Percentiles rank a stretch among this genome's conserved stretches.
Conservation (phyloP, 64 coral and sea anemone species). For the Montipora foliosa region DNA sequence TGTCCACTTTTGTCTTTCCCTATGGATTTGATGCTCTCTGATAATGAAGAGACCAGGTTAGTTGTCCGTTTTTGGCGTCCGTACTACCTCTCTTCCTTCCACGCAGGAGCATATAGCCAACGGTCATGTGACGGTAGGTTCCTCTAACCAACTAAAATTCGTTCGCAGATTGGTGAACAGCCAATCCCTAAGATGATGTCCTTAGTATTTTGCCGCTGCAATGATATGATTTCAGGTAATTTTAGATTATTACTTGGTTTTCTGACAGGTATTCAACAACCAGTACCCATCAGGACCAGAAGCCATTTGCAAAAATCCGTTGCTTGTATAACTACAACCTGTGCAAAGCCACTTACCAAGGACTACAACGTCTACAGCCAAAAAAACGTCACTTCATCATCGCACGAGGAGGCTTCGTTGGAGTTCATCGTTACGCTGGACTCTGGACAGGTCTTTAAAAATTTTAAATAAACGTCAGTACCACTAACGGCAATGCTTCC, state of each 20-base stretch:
- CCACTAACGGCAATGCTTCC: neutral
- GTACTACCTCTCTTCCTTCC: no score
- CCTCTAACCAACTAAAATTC: neutral
- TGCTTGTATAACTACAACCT: no score
- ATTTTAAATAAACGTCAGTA: neutral
- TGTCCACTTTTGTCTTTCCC: constrained; percentile 75
- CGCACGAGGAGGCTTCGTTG: no score
- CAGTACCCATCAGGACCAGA: constrained; percentile 11
- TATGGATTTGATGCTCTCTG: constrained; percentile 79
- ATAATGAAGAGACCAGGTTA: no score
- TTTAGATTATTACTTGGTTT: neutral
- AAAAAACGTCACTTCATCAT: no score
- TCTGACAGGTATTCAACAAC: constrained; percentile 33
- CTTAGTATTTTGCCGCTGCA: neutral
- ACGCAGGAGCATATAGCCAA: neutral
- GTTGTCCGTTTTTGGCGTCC: no score
- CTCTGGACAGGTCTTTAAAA: no score
- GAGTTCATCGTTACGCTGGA: no score
- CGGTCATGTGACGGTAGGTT: neutral
- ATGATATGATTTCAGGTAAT: neutral
- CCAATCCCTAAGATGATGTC: neutral
- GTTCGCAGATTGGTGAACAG: neutral
- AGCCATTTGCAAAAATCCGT: no score
- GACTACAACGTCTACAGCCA: no score
- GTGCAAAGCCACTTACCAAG: no score